Percentiles rank a stretch among this genome's conserved stretches.
phyloP scores from a whole-genome alignment of 2,888 invertebrate species.

The Hypolimnas misippus region DNA sequence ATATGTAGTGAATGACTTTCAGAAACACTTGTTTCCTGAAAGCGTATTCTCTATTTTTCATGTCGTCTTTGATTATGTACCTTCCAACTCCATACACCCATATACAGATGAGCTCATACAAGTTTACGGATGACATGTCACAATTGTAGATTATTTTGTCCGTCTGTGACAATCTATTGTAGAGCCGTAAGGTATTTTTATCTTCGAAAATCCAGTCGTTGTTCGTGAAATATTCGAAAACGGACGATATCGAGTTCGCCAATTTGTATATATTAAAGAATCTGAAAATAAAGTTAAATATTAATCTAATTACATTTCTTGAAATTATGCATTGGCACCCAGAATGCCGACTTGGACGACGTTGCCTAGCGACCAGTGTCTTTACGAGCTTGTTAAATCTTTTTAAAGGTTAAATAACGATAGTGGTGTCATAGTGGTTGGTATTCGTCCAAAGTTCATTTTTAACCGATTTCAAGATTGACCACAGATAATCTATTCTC shows the following conservation, averaged over 20 bases:
- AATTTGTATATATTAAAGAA: slow-evolving; percentile 10
- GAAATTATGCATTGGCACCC: too few species aligned
- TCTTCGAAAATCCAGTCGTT: slow-evolving; percentile 49
- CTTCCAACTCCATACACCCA: slow-evolving; percentile 49
- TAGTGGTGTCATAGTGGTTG: too few species aligned
- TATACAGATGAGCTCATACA: slow-evolving; percentile 39
- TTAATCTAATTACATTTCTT: too few species aligned
- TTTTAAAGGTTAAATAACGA: too few species aligned
- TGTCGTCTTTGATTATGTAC: slow-evolving; percentile 44
- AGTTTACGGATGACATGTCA: slow-evolving; percentile 42
- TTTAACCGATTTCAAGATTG: too few species aligned
- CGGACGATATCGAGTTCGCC: slow-evolving; percentile 40
- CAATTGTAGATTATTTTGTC: slow-evolving; percentile 49
- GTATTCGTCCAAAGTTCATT: too few species aligned
- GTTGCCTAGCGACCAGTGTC: too few species aligned
- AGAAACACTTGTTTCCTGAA: slow-evolving; percentile 45
- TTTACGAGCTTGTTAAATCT: too few species aligned
- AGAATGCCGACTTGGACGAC: too few species aligned
- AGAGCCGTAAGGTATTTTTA: slow-evolving; percentile 43
- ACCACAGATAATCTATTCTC: too few species aligned
- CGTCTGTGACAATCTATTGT: slow-evolving; percentile 37
- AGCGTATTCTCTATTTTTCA: slow-evolving; percentile 37
- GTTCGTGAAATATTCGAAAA: slow-evolving; percentile 38
- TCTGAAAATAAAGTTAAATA: not conserved
- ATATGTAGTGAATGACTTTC: not conserved